Evolutionary conservation across 1,140 invertebrate species (phyloP).

Genomic region (Trialeurodes vaporariorum): DNA sequence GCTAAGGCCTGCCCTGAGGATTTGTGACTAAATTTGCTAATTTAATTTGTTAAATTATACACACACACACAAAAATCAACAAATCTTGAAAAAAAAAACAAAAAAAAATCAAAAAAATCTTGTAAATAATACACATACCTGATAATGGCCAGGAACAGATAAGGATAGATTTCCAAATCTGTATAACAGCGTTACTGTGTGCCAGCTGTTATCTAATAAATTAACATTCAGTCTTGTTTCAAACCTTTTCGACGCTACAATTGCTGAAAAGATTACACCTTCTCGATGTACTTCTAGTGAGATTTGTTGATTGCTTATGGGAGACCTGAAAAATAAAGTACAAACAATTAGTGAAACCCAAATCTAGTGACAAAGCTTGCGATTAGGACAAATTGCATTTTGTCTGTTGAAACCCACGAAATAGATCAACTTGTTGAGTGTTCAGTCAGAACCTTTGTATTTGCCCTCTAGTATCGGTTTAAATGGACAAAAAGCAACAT

Average conservation of each 20-base stretch:
- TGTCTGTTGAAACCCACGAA: not conserved
- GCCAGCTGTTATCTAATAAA: constrained; percentile 67
- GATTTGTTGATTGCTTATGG: constrained; percentile 13
- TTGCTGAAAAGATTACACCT: constrained; percentile 51
- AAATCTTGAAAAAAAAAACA: not conserved
- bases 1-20: no score
- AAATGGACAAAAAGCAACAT: no score
- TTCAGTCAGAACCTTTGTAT: not conserved
- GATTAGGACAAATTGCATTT: not conserved
- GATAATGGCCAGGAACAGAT: constrained; percentile 40
- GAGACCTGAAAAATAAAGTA: constrained; percentile 9
- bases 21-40: no score
- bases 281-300: constrained; percentile 40
- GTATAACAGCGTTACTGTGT: constrained; percentile 56
- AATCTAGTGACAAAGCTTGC: not conserved
- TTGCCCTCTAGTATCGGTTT: no score
- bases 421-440: not conserved
- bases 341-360: not conserved
- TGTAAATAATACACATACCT: constrained; percentile 27
- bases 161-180: constrained; percentile 52
- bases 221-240: constrained; percentile 49
- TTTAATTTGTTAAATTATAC: no score
- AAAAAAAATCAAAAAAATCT: not conserved
- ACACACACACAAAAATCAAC: no score
- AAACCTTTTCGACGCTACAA: constrained; percentile 42